Conservation (phyloP, 2,113 vertebrate genomes). For the Halcyon senegalensis region DNA sequence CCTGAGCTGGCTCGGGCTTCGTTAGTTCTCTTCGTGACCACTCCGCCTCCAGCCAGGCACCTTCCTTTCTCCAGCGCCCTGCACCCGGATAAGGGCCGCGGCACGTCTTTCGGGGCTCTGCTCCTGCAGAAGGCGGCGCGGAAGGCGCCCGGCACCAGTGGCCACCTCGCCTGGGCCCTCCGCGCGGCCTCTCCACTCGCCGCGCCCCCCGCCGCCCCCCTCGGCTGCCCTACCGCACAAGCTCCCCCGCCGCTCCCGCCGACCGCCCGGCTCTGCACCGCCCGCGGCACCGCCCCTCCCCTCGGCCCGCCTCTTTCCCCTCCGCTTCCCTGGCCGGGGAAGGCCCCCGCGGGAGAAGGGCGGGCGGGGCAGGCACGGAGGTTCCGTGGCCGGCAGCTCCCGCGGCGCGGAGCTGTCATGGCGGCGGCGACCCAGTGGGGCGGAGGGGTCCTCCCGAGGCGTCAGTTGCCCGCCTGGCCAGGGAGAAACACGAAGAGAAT, state of each 20-base stretch:
- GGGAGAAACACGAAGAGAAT: not conserved
- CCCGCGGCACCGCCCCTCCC: not conserved
- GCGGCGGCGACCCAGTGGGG: accelerated
- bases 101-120: not conserved
- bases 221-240: not conserved
- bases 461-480: accelerated
- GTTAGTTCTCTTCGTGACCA: too few species aligned
- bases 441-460: accelerated
- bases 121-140: too few species aligned
- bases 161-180: accelerated
- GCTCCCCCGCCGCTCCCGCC: not conserved
- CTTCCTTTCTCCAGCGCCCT: not conserved
- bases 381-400: too few species aligned
- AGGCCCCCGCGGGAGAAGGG: too few species aligned
- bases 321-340: not conserved
- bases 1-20: too few species aligned
- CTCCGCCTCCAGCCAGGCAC: not conserved
- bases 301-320: not conserved
- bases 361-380: too few species aligned
- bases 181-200: accelerated
- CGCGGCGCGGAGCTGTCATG: too few species aligned
- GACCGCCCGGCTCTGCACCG: not conserved
- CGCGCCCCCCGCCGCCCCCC: not conserved
- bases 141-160: not conserved
- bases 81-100: not conserved